phyloP scores from a whole-genome alignment of 2,888 invertebrate genomes.

The Ormyrus thymus region DNA sequence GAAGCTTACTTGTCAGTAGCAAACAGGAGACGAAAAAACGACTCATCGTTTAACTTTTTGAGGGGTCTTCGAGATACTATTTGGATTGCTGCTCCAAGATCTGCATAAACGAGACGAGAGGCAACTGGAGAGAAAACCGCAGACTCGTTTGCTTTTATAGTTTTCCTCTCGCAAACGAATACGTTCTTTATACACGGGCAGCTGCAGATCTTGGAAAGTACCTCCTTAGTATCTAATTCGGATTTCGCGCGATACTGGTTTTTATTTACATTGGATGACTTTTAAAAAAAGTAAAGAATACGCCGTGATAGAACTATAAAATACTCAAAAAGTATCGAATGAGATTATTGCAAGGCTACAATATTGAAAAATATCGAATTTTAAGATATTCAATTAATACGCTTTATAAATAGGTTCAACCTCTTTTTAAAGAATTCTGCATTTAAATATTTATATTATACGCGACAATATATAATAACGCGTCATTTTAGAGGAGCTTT shows the following conservation, averaged over 20 bases:
- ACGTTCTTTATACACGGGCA: not conserved
- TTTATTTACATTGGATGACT: no score
- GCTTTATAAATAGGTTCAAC: no score
- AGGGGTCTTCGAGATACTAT: conserved; percentile 6
- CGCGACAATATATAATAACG: no score
- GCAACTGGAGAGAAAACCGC: conserved; percentile 47
- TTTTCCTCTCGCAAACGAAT: conserved; percentile 38
- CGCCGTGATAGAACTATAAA: no score
- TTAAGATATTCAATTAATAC: no score
- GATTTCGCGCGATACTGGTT: not conserved
- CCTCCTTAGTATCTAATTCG: not conserved
- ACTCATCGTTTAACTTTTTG: conserved; percentile 7
- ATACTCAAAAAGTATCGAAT: no score
- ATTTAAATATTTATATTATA: no score
- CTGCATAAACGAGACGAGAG: conserved; percentile 29
- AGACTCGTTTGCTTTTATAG: conserved; percentile 52
- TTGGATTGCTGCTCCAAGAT: not conserved
- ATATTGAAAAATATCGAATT: no score
- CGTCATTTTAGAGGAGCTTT: no score
- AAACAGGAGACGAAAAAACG: not conserved
- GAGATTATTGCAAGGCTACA: no score
- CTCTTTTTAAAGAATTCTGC: no score
- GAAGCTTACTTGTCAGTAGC: conserved; percentile 30
- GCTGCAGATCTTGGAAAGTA: conserved; percentile 9
- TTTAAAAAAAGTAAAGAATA: no score